These are phyloP conservation scores for Bombus picipes DNA, from an alignment of 1,140 invertebrate genomes.

Conservation along the genomic window DNA sequence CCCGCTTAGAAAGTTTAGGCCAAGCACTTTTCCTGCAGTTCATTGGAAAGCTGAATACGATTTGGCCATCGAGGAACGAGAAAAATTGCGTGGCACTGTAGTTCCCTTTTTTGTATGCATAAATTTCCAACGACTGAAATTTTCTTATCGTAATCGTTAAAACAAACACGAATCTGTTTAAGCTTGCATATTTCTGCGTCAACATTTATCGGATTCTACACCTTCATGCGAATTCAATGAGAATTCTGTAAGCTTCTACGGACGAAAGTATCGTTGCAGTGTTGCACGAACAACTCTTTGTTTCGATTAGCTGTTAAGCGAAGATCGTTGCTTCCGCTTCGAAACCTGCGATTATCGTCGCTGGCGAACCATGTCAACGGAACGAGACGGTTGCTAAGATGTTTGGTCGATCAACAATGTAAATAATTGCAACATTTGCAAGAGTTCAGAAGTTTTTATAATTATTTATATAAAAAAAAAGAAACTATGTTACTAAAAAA, in stretches of 20 bases:
- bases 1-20: slow-evolving; percentile 76
- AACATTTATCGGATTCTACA: background rate
- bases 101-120: background rate
- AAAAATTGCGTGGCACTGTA: slow-evolving; percentile 7
- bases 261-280: slow-evolving; percentile 17
- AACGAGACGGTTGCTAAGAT: slow-evolving; percentile 57
- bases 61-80: slow-evolving; percentile 50
- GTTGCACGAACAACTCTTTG: slow-evolving; percentile 58
- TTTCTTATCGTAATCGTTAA: background rate
- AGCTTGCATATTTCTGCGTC: background rate
- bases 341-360: slow-evolving; percentile 71
- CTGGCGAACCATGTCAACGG: slow-evolving; percentile 68
- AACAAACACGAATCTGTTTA: background rate
- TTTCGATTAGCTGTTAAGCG: slow-evolving; percentile 51
- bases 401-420: slow-evolving; percentile 55
- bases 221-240: no score
- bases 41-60: slow-evolving; percentile 43
- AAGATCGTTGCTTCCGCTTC: slow-evolving; percentile 65
- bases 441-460: no score
- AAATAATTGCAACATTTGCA: background rate
- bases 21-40: slow-evolving; percentile 72
- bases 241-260: background rate
- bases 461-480: background rate
- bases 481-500: background rate
- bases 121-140: background rate